These are phyloP conservation scores for Conopomorpha cramerella DNA, from an alignment of 1,140 invertebrate species.

Conservation along the genomic window DNA sequence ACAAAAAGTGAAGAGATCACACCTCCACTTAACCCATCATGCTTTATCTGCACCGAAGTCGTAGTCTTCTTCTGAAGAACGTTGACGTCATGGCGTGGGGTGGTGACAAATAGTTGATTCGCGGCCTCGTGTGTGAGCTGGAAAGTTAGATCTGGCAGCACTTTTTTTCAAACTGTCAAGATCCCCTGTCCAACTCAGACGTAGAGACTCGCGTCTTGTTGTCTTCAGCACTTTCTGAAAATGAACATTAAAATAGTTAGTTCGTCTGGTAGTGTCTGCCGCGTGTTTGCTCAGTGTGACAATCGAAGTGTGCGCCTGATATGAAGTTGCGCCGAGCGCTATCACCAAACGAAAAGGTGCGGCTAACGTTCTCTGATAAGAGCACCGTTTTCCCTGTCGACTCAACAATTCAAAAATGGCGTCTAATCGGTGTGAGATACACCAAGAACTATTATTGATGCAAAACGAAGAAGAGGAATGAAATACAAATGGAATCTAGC, in stretches of 20 bases:
- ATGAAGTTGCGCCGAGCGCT: slow-evolving; percentile 27
- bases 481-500: background rate
- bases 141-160: slow-evolving; percentile 64
- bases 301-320: slow-evolving; percentile 25
- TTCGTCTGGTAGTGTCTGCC: slow-evolving; percentile 10
- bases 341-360: slow-evolving; percentile 50
- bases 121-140: slow-evolving; percentile 54
- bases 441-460: no score
- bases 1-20: slow-evolving; percentile 64
- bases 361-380: slow-evolving; percentile 50
- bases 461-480: no score
- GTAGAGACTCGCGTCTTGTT: slow-evolving; percentile 22
- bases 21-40: slow-evolving; percentile 61
- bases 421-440: slow-evolving; percentile 17
- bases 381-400: slow-evolving; percentile 42
- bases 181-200: slow-evolving; percentile 61
- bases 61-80: background rate
- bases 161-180: slow-evolving; percentile 47
- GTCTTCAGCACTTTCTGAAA: slow-evolving; percentile 15
- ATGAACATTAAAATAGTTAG: slow-evolving; percentile 12
- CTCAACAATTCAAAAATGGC: slow-evolving; percentile 30
- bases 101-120: slow-evolving; percentile 9
- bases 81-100: background rate
- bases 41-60: slow-evolving; percentile 13
- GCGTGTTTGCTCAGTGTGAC: slow-evolving; percentile 25